These are phyloP conservation scores for Hippocampus guttulatus DNA, from an alignment of 2,113 vertebrate species.

Conservation along the genomic window DNA sequence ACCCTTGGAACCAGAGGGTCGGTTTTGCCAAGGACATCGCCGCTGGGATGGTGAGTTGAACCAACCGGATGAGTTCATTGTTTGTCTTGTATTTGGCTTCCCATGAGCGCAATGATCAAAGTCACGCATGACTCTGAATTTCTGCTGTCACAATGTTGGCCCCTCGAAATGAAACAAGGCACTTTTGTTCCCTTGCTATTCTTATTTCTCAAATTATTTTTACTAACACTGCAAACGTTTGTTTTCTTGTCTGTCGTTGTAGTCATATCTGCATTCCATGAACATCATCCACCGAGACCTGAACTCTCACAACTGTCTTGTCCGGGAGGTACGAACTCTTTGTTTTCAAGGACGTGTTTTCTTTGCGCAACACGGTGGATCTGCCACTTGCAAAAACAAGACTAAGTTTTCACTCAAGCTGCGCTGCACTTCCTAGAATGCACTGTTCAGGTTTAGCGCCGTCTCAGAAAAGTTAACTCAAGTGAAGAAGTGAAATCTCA, in stretches of 20 bases:
- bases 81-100: slow-evolving; percentile 8
- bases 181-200: slow-evolving; percentile 25
- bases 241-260: slow-evolving; percentile 23
- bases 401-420: slow-evolving; percentile 16
- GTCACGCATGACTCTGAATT: slow-evolving; percentile 21
- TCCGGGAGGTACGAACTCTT: slow-evolving; percentile 80
- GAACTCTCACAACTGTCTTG: slow-evolving; percentile 97
- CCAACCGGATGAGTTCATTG: slow-evolving; percentile 24
- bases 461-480: slow-evolving; percentile 2
- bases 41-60: slow-evolving; percentile 85
- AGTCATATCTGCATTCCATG: slow-evolving; percentile 96
- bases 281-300: slow-evolving; percentile 97
- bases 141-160: slow-evolving; percentile 14
- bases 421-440: slow-evolving; percentile 16
- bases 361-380: slow-evolving; percentile 16
- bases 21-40: slow-evolving; percentile 95
- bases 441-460: not conserved
- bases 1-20: slow-evolving; percentile 91
- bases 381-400: slow-evolving; percentile 36
- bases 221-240: slow-evolving; percentile 18
- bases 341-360: slow-evolving; percentile 29
- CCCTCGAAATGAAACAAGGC: slow-evolving; percentile 25
- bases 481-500: slow-evolving; percentile 5
- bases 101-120: slow-evolving; percentile 24
- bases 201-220: not conserved